Percentiles rank a stretch among this genome's conserved stretches.
Evolutionary conservation across 2,888 invertebrate species (phyloP).

Genomic region (Mechanitis messenoides): DNA sequence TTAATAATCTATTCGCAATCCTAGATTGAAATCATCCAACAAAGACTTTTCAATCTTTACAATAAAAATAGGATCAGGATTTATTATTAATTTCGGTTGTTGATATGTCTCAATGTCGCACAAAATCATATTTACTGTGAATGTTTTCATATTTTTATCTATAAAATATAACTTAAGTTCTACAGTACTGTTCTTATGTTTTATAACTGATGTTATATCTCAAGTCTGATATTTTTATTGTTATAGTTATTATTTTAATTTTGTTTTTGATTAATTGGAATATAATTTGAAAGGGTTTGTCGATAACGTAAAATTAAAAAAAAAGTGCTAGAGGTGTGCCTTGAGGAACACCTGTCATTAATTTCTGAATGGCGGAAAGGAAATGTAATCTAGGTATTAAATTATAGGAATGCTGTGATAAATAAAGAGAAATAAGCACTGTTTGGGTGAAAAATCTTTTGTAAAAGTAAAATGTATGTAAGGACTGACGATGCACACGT

Average conservation of each 20-base stretch:
- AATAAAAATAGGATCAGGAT: too few species aligned
- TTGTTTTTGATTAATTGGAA: constrained; percentile 9
- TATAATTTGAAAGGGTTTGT: constrained; percentile 10
- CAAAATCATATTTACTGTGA: too few species aligned
- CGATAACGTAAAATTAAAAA: constrained; percentile 10
- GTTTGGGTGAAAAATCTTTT: constrained; percentile 39
- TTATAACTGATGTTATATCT: too few species aligned
- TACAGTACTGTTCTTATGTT: too few species aligned
- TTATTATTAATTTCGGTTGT: too few species aligned
- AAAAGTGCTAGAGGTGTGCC: constrained; percentile 59
- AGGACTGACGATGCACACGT: constrained; percentile 38
- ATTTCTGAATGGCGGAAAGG: constrained; percentile 17
- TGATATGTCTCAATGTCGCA: too few species aligned
- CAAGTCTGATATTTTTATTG: too few species aligned
- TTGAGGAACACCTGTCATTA: constrained; percentile 48
- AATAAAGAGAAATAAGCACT: constrained; percentile 39
- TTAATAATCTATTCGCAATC: constrained; percentile 8
- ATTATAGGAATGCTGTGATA: constrained; percentile 63
- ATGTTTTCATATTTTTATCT: too few species aligned
- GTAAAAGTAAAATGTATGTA: constrained; percentile 37
- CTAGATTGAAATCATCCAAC: not conserved
- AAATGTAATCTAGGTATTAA: constrained; percentile 39
- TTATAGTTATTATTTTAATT: constrained; percentile 9
- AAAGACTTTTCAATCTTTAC: too few species aligned
- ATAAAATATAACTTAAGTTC: too few species aligned